Evolutionary conservation across 1,140 invertebrate genomes (phyloP).

Genomic region (Archivesica marissinica): DNA sequence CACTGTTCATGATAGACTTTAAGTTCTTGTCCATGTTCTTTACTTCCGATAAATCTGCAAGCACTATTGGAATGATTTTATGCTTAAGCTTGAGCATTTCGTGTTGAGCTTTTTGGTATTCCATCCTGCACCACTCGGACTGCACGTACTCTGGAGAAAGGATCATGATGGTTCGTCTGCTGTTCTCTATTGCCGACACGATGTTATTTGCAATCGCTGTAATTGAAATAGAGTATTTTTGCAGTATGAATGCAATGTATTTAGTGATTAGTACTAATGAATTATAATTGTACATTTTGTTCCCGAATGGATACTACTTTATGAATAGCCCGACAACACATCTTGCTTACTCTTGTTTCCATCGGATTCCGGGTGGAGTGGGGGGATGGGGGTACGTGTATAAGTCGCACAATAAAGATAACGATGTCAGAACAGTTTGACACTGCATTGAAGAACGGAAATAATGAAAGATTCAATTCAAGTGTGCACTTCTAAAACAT

Average conservation of each 20-base stretch:
- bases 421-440: too few species aligned
- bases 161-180: constrained; percentile 79
- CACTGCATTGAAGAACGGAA: too few species aligned
- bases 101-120: constrained; percentile 81
- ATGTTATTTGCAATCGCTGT: constrained; percentile 82
- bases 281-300: too few species aligned
- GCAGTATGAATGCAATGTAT: background rate
- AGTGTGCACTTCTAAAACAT: too few species aligned
- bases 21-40: constrained; percentile 74
- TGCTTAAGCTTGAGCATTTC: constrained; percentile 81
- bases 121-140: constrained; percentile 80
- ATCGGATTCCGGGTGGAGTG: too few species aligned
- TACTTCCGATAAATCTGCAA: constrained; percentile 73
- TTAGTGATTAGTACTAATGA: too few species aligned
- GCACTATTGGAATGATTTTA: constrained; percentile 80
- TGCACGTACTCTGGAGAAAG: constrained; percentile 77
- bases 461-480: too few species aligned
- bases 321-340: too few species aligned
- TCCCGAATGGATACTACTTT: too few species aligned
- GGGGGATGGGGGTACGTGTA: too few species aligned
- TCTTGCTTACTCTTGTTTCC: too few species aligned
- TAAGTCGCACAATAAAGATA: too few species aligned
- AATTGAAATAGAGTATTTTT: constrained; percentile 9
- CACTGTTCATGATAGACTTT: constrained; percentile 75
- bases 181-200: constrained; percentile 78